Evolutionary conservation across 2,797 vertebrate genomes (phyloP).

Genomic region (Sarcoramphus papa): DNA sequence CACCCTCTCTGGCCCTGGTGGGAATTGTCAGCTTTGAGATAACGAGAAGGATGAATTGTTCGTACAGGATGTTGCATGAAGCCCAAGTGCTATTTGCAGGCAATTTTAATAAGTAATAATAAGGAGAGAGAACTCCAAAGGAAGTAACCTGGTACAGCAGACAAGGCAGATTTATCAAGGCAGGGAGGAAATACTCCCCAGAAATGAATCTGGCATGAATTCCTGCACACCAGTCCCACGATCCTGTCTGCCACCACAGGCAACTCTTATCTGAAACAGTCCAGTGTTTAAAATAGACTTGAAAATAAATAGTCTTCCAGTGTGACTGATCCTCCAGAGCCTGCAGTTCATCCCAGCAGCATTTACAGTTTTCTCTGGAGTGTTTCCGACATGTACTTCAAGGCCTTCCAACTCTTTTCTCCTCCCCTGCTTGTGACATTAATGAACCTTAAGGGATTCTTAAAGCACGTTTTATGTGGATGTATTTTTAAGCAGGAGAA

Average conservation of each 20-base stretch:
- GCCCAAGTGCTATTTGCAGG: constrained; percentile 67
- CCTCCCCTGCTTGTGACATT: constrained; percentile 61
- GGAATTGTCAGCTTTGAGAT: constrained; percentile 74
- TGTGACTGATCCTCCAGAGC: constrained; percentile 51
- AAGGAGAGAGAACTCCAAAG: constrained; percentile 63
- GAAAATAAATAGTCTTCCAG: constrained; percentile 74
- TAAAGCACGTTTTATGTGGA: constrained; percentile 43
- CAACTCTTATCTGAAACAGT: constrained; percentile 68
- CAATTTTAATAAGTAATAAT: constrained; percentile 75
- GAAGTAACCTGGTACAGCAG: constrained; percentile 70
- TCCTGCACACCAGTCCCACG: constrained; percentile 67
- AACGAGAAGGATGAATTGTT: constrained; percentile 70
- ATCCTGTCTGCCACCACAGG: constrained; percentile 70
- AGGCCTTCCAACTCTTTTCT: constrained; percentile 63
- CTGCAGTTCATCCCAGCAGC: constrained; percentile 71
- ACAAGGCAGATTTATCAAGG: constrained; percentile 74
- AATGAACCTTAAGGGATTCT: constrained; percentile 66
- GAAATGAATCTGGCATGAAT: constrained; percentile 68
- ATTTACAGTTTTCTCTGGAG: constrained; percentile 74
- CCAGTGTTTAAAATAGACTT: constrained; percentile 75
- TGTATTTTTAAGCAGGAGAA: constrained; percentile 32
- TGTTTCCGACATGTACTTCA: constrained; percentile 69
- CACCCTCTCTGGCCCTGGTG: constrained; percentile 62
- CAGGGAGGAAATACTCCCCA: constrained; percentile 75
- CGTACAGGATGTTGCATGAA: constrained; percentile 71